phyloP scores from a whole-genome alignment of 2,888 invertebrate species.

The Drosophila kuntzei region DNA sequence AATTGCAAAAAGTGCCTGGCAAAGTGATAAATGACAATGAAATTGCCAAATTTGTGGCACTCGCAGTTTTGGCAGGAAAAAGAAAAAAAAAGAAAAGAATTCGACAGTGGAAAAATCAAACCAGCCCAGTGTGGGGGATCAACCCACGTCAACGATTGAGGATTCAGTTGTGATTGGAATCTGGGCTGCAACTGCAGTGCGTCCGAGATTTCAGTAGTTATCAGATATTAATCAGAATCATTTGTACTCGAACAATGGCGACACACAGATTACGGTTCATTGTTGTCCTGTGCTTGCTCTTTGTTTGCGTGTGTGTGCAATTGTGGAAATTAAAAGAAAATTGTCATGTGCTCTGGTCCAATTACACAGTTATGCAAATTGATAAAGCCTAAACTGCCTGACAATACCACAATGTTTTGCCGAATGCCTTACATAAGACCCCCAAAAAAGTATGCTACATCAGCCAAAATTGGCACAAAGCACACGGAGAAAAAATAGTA shows the following conservation, averaged over 20 bases:
- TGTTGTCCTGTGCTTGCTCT: conserved; percentile 17
- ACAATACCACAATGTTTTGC: background rate
- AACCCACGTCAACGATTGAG: background rate
- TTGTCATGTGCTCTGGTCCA: conserved; percentile 26
- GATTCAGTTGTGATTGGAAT: conserved; percentile 14
- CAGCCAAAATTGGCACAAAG: conserved; percentile 5
- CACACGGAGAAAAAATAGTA: conserved; percentile 18
- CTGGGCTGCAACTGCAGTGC: conserved; percentile 20
- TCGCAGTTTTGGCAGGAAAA: conserved; percentile 11
- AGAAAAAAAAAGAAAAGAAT: conserved; percentile 3
- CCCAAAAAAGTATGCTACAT: conserved; percentile 68
- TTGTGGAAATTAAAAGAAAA: conserved; percentile 42
- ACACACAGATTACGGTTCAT: conserved; percentile 16
- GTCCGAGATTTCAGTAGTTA: conserved; percentile 4
- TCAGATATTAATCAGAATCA: conserved; percentile 17
- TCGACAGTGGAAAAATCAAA: conserved; percentile 29
- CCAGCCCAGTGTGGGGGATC: background rate
- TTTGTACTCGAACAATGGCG: conserved; percentile 24
- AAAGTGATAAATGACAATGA: conserved; percentile 75
- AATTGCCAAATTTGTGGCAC: conserved; percentile 74
- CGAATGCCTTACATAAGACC: conserved; percentile 57
- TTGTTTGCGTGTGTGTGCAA: conserved; percentile 16
- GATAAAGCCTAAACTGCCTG: conserved; percentile 17
- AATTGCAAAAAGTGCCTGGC: conserved; percentile 70
- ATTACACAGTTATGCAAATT: conserved; percentile 36